Base-by-base conservation (phyloP, 1,140 invertebrate species). In the Leguminivora glycinivorella region DNA sequence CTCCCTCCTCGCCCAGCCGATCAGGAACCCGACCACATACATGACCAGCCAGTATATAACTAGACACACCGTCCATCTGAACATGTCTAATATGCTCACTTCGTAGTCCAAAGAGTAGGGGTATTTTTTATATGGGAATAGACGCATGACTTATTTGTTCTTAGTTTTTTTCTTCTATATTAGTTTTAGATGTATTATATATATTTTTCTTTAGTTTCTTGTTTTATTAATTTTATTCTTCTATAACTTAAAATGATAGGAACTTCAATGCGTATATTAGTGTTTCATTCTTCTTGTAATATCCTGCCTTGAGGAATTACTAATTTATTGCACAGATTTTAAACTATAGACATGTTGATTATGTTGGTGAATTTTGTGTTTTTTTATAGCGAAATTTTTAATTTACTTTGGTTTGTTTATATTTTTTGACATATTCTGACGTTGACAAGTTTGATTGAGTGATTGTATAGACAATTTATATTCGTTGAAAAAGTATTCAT, bases 21-120 rank as follows among this genome's bases (percentile, higher is more conserved):
- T 74, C 0, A 87, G 52, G 66, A 78, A 89, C 67, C 87, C 83
- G 0, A 84, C 43, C 3, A 31, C 69, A 17, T 68, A 75, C 83
- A 89, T 89, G 0, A 88, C 7, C 10, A 83, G 24, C 26, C 87
- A 74, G 26, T 85, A 80, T n/a, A 84, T 31, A 1, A 79, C 17
- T 4, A 87, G 70, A 17, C 80, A 78, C 0, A 77, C 56, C 60
- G 76, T 72, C 79, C 83, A 87, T 73, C 68, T 72, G n/a, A 80
- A 24, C 0, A 81, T 4, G 19, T 82, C 83, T 1, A 78, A 56
- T 0, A 87, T 0, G 2, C 82, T 77, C 0, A 79, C 56, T 60
- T 82, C 70, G 40, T 84, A 83, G 0, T 72, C 69, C 0, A 60
- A 7, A 0, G 72, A 66, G 47, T 77, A 89, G 0, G 80, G 76